A percentile compares a stretch with the other conserved stretches of the same genome.
phyloP scores from a whole-genome alignment of 2,113 vertebrate species.

The Passer domesticus region DNA sequence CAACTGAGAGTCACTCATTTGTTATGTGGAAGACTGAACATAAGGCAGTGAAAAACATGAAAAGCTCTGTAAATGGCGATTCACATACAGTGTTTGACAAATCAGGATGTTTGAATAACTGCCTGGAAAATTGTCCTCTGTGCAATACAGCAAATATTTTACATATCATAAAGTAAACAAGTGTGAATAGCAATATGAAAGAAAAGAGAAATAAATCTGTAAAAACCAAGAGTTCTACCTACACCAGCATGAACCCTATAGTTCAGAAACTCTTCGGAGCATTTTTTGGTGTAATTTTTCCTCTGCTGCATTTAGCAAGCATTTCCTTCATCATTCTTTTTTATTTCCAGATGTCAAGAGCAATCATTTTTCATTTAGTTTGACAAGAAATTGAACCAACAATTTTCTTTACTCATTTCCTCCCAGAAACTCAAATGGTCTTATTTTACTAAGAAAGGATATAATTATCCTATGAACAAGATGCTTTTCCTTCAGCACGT shows the following conservation, averaged over 20 bases:
- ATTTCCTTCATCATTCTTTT: not conserved
- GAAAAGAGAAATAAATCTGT: not conserved
- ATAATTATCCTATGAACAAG: not conserved
- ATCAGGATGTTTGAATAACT: not conserved
- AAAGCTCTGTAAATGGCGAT: not conserved
- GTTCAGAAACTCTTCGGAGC: not conserved
- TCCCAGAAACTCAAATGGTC: constrained; percentile 1
- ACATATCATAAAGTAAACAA: not conserved
- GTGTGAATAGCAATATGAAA: not conserved
- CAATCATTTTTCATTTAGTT: constrained; percentile 29
- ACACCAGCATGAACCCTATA: not conserved
- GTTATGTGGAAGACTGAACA: not conserved
- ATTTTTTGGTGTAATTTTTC: not conserved
- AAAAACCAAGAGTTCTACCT: not conserved
- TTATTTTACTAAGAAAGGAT: not conserved
- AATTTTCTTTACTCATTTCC: constrained; percentile 32
- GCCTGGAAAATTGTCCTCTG: not conserved
- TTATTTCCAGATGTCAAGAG: not conserved
- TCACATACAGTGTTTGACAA: not conserved
- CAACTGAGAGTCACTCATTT: not conserved
- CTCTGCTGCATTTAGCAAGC: not conserved
- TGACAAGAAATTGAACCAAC: constrained; percentile 47
- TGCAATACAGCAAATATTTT: not conserved
- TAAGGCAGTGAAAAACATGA: not conserved
- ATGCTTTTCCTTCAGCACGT: not conserved